Evolutionary conservation across 2,797 vertebrate genomes (phyloP).

Genomic region (Diceros bicornis): DNA sequence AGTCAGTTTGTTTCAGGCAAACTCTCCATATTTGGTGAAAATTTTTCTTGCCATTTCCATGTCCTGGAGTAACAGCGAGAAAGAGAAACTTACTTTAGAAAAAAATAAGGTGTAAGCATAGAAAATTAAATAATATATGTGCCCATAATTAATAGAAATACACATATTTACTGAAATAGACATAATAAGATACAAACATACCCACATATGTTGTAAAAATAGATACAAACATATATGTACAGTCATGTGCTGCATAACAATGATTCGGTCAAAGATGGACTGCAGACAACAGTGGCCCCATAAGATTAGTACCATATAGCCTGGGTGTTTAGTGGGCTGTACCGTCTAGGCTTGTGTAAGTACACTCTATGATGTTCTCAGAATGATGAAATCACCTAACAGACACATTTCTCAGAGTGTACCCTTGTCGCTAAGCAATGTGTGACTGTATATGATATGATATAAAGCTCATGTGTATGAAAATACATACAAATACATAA

Average conservation of each 20-base stretch:
- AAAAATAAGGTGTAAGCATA: neutral
- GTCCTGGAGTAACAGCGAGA: neutral
- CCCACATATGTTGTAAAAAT: neutral
- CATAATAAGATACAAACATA: neutral
- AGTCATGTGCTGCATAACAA: too few species aligned
- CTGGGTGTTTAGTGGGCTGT: too few species aligned
- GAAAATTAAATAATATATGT: neutral
- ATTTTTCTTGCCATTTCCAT: neutral
- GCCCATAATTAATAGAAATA: neutral
- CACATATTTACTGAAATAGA: neutral
- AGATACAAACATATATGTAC: neutral
- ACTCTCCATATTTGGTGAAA: neutral
- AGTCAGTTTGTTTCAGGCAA: neutral
- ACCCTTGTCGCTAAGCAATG: too few species aligned
- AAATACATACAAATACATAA: neutral
- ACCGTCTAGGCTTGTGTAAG: too few species aligned
- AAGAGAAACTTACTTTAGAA: conserved; percentile 9
- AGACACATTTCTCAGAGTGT: too few species aligned
- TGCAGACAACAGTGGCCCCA: too few species aligned
- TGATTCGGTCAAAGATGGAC: too few species aligned
- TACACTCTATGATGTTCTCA: too few species aligned
- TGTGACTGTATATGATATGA: neutral
- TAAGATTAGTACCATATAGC: too few species aligned
- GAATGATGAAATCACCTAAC: too few species aligned
- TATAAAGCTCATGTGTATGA: neutral